These are phyloP conservation scores for Andrena cerasifolii DNA, from an alignment of 1,140 invertebrate species.

Conservation along the genomic window DNA sequence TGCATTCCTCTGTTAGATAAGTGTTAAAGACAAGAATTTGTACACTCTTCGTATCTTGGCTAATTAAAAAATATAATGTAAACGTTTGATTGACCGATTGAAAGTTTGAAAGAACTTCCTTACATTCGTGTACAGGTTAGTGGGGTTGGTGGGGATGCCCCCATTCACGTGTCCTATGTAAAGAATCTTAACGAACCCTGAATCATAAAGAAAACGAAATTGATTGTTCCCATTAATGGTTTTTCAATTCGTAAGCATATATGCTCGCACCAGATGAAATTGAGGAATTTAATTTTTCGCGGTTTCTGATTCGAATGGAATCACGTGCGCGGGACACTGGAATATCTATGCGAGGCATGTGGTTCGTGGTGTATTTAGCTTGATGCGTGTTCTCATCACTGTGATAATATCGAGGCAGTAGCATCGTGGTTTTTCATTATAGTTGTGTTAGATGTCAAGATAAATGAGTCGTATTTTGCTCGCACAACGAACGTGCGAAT, in stretches of 20 bases:
- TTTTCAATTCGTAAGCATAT: background rate
- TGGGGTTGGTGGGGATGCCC: too few relatives aligned
- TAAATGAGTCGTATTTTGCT: slow-evolving; percentile 59
- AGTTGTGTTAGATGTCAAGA: slow-evolving; percentile 61
- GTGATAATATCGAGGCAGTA: slow-evolving; percentile 30
- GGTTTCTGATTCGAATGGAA: background rate
- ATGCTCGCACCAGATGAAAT: background rate
- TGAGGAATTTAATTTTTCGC: background rate
- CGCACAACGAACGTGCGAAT: slow-evolving; percentile 30
- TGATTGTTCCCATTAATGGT: too few relatives aligned
- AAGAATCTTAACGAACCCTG: too few relatives aligned
- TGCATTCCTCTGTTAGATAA: too few relatives aligned
- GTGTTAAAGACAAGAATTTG: too few relatives aligned
- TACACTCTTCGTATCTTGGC: too few relatives aligned
- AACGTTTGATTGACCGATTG: too few relatives aligned
- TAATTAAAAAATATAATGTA: too few relatives aligned
- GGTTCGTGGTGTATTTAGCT: slow-evolving; percentile 30
- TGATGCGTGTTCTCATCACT: slow-evolving; percentile 32
- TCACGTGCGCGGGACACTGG: background rate
- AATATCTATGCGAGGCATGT: slow-evolving; percentile 5
- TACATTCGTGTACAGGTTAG: too few relatives aligned
- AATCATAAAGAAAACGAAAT: too few relatives aligned
- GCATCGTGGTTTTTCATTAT: slow-evolving; percentile 42
- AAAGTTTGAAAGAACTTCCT: too few relatives aligned
- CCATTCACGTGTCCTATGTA: too few relatives aligned